These are phyloP conservation scores for Peucedramus taeniatus DNA, from an alignment of 2,113 vertebrate genomes.

Conservation along the genomic window DNA sequence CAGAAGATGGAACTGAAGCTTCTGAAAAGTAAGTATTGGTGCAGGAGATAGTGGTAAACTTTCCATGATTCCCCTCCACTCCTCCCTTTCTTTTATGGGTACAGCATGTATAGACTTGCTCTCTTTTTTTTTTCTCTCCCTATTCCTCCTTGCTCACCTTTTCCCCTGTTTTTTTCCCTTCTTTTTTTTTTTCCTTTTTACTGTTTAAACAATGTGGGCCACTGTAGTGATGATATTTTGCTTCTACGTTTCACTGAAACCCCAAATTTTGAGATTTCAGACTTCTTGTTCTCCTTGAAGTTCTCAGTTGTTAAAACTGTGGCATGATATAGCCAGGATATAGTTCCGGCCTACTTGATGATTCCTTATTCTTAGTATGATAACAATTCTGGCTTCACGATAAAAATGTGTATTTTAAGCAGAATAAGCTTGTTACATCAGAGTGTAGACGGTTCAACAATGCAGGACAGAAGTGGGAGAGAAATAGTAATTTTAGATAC, in stretches of 20 bases:
- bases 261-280: not conserved
- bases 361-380: not conserved
- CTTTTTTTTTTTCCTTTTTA: accelerated
- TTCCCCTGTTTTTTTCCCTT: accelerated
- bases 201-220: not conserved
- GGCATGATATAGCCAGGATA: not conserved
- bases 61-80: not conserved
- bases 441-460: not conserved
- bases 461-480: not conserved
- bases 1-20: not conserved
- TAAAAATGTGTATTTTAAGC: not conserved
- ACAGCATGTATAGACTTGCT: not conserved
- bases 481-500: not conserved
- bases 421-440: not conserved
- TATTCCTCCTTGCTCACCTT: accelerated
- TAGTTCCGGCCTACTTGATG: not conserved
- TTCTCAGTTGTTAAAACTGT: not conserved
- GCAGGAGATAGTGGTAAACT: not conserved
- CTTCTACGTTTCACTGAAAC: not conserved
- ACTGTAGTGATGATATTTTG: not conserved
- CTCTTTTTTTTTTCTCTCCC: no score
- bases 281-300: not conserved
- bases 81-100: not conserved
- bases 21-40: constrained; percentile 70
- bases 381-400: not conserved